Evolutionary conservation across 1,140 invertebrate species (phyloP).

Genomic region (Cepaea nemoralis): DNA sequence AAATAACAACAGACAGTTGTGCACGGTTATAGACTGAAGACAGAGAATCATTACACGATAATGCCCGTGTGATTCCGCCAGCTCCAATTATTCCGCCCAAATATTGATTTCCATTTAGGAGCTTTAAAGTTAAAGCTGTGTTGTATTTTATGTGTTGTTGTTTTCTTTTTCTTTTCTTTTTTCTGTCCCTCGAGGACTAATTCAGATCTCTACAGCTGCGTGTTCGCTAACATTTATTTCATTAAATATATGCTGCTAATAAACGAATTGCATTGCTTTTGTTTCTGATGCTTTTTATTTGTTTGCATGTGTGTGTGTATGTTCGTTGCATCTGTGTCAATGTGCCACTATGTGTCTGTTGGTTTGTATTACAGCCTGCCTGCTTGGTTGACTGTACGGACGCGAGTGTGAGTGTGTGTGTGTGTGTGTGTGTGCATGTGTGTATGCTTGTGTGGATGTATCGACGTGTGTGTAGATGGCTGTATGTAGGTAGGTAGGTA

Average conservation of each 20-base stretch:
- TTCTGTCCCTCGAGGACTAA: too few relatives aligned
- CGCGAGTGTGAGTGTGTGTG: too few relatives aligned
- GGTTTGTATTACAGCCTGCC: too few relatives aligned
- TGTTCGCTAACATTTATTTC: neutral
- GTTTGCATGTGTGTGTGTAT: neutral
- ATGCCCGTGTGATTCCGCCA: neutral
- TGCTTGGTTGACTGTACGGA: too few relatives aligned
- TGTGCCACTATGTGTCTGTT: too few relatives aligned
- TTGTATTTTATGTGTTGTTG: too few relatives aligned
- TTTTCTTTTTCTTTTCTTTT: too few relatives aligned
- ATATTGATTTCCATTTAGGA: neutral
- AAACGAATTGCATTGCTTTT: neutral
- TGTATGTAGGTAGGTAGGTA: too few relatives aligned
- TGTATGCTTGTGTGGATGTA: too few relatives aligned
- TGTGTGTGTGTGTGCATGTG: too few relatives aligned
- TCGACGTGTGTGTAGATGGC: too few relatives aligned
- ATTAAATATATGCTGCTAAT: neutral
- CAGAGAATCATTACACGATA: neutral
- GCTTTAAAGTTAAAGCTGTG: neutral
- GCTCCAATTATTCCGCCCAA: neutral
- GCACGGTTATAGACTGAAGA: neutral
- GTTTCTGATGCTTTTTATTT: neutral
- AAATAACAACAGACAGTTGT: too few relatives aligned
- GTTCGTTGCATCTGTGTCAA: neutral
- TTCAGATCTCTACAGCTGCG: neutral